A percentile compares a stretch with the other conserved stretches of the same genome.
Evolutionary conservation across 2,113 vertebrate species (phyloP).

Genomic region (Cyprinodon tularosa): DNA sequence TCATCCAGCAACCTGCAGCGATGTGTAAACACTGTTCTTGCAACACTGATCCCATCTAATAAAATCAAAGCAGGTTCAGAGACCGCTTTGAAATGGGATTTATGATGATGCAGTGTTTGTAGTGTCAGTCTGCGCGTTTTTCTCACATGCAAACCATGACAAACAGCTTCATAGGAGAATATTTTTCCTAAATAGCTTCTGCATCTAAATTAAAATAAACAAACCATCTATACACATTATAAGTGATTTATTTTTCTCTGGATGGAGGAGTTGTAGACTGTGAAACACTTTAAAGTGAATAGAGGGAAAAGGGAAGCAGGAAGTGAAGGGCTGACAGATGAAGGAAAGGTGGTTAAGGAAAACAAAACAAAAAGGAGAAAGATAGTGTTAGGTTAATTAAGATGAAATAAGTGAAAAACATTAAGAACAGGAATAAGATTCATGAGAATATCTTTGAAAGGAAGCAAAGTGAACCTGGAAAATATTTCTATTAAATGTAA

Average conservation of each 20-base stretch:
- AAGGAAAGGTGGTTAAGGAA: neutral
- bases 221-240: no score
- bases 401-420: constrained; percentile 7
- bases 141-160: constrained; percentile 31
- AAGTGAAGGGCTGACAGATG: constrained; percentile 1
- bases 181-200: constrained; percentile 13
- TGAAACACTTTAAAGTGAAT: no score
- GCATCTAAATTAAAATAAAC: neutral
- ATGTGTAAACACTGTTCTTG: neutral
- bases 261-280: no score
- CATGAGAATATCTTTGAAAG: constrained; percentile 9
- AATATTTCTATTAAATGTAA: neutral
- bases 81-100: neutral
- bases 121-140: neutral
- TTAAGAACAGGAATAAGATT: no score
- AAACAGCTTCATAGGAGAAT: constrained; percentile 35
- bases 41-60: neutral
- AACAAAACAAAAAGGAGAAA: neutral
- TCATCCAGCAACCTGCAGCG: constrained; percentile 13
- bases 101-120: neutral
- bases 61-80: constrained; percentile 3
- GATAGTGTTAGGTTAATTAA: neutral
- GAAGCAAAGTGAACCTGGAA: constrained; percentile 10
- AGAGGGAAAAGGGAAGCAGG: no score
- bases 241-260: no score